Percentiles rank a stretch among this genome's conserved stretches.
phyloP scores from a whole-genome alignment of 2,888 invertebrate genomes.

The Clunio marinus region DNA sequence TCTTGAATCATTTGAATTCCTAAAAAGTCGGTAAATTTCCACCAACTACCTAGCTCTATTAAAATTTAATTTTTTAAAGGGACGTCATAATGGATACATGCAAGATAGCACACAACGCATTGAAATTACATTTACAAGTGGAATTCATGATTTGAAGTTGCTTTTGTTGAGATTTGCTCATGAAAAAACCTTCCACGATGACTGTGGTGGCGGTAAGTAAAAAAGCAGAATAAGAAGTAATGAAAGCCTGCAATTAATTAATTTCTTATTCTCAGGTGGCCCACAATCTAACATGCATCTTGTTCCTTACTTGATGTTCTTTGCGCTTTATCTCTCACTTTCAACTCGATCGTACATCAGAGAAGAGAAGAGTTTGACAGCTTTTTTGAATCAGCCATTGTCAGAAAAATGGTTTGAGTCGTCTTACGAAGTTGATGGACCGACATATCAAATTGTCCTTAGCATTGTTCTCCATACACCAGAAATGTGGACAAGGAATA shows the following conservation, averaged over 20 bases:
- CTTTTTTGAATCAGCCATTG: slow-evolving; percentile 63
- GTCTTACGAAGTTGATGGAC: slow-evolving; percentile 86
- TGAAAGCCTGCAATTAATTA: background rate
- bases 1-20: no score
- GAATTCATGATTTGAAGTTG: slow-evolving; percentile 89
- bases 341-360: slow-evolving; percentile 74
- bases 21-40: no score
- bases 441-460: slow-evolving; percentile 81
- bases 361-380: slow-evolving; percentile 72
- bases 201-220: slow-evolving; percentile 73
- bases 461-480: slow-evolving; percentile 74
- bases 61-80: no score
- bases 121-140: slow-evolving; percentile 50
- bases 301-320: slow-evolving; percentile 88
- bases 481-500: slow-evolving; percentile 69
- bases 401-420: slow-evolving; percentile 70
- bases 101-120: slow-evolving; percentile 52
- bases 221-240: no score
- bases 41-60: no score
- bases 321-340: slow-evolving; percentile 89
- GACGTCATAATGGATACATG: slow-evolving; percentile 81
- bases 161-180: slow-evolving; percentile 83
- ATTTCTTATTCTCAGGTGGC: slow-evolving; percentile 59
- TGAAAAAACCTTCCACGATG: slow-evolving; percentile 94
- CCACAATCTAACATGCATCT: slow-evolving; percentile 97